Conservation (phyloP, 2,888 invertebrate species). For the Metacarcinus magister region DNA sequence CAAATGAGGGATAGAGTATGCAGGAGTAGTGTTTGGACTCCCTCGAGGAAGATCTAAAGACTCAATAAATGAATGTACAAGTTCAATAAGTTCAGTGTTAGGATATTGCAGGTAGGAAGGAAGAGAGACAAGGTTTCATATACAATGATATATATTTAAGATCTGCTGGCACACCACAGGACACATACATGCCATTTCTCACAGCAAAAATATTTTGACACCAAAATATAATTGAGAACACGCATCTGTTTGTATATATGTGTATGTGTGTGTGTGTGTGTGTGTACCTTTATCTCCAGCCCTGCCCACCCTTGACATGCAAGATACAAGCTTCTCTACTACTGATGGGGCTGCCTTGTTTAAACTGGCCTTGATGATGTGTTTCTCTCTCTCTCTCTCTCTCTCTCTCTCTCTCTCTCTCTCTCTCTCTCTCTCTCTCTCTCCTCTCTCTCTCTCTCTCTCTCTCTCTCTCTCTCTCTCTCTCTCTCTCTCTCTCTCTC, state of each 20-base stretch:
- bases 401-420: constrained; percentile 57
- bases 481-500: background rate
- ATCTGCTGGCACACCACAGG: background rate
- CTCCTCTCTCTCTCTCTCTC: constrained; percentile 64
- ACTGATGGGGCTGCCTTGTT: background rate
- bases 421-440: constrained; percentile 62
- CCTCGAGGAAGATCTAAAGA: too few relatives aligned
- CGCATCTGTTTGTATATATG: constrained; percentile 7
- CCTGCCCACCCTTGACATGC: background rate
- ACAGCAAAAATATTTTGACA: constrained; percentile 28
- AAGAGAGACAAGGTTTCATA: background rate
- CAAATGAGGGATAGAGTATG: too few relatives aligned
- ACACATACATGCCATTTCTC: constrained; percentile 26
- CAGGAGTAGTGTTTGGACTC: too few relatives aligned
- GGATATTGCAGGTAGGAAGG: background rate
- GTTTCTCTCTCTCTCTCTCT: background rate
- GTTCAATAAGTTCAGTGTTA: background rate
- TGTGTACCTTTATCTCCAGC: background rate
- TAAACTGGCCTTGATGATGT: background rate
- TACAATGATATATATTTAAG: constrained; percentile 49
- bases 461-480: constrained; percentile 61
- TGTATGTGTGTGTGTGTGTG: constrained; percentile 35
- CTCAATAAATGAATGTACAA: too few relatives aligned
- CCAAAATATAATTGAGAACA: constrained; percentile 32
- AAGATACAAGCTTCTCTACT: too few relatives aligned